Conservation (phyloP, 2,888 invertebrate genomes). For the Willowsia nigromaculata region DNA sequence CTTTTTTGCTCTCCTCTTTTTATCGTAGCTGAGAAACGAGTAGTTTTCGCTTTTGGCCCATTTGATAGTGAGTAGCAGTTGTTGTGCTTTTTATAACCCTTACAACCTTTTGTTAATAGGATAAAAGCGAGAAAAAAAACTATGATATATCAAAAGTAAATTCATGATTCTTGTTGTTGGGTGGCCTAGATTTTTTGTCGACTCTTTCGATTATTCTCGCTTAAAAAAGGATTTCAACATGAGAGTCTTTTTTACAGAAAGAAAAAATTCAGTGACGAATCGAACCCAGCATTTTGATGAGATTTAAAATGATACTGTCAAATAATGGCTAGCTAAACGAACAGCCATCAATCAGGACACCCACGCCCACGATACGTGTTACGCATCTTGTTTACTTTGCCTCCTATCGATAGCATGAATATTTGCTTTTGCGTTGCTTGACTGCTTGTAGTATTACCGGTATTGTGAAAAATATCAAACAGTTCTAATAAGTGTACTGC, state of each 20-base stretch:
- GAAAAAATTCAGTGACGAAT: neutral
- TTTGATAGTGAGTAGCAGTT: neutral
- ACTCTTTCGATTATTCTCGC: neutral
- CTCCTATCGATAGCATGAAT: neutral
- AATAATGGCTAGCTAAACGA: neutral
- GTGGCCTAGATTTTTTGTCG: slow-evolving; percentile 1
- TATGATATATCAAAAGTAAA: neutral
- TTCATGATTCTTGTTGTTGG: neutral
- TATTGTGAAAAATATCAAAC: neutral
- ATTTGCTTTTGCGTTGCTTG: neutral
- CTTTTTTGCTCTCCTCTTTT: neutral
- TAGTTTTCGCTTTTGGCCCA: neutral
- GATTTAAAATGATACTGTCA: neutral
- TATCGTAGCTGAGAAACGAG: neutral
- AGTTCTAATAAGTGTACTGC: neutral
- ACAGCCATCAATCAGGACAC: neutral
- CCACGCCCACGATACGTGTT: neutral
- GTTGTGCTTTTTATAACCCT: neutral
- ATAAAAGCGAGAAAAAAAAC: neutral
- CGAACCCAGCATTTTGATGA: neutral
- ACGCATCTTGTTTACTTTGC: neutral
- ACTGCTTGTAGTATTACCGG: neutral
- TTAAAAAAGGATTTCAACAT: neutral
- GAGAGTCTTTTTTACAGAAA: neutral
- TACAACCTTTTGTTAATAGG: neutral